Conservation (phyloP, 2,113 vertebrate genomes). For the Sturnus vulgaris region DNA sequence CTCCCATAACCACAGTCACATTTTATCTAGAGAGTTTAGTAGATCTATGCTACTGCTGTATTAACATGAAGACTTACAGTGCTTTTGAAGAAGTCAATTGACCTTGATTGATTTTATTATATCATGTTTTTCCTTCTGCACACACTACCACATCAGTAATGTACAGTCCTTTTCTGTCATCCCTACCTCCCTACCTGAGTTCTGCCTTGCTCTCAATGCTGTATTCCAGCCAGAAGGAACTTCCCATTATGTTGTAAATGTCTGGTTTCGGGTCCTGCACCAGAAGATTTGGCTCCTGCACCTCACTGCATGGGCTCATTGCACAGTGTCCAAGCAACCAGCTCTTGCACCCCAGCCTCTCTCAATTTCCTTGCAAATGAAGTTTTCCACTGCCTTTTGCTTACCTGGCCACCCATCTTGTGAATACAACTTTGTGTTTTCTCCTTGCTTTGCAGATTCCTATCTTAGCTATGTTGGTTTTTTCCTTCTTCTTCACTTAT, state of each 20-base stretch:
- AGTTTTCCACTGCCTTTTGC: not conserved
- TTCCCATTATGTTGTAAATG: not conserved
- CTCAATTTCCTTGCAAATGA: not conserved
- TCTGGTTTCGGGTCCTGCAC: not conserved
- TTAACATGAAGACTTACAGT: not conserved
- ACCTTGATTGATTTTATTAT: not conserved
- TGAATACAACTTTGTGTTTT: not conserved
- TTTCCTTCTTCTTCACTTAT: not conserved
- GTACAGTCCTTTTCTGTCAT: not conserved
- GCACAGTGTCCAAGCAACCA: fast-evolving
- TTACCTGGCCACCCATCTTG: not conserved
- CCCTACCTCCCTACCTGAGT: not conserved
- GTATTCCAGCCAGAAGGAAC: not conserved
- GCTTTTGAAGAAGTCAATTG: not conserved
- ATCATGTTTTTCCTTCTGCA: not conserved
- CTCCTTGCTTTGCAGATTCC: slow-evolving; percentile 21
- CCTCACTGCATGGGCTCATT: not conserved
- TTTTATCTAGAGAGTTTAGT: not conserved
- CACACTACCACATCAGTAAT: not conserved
- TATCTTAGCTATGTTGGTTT: not conserved
- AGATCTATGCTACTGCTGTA: not conserved
- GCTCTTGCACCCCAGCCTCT: fast-evolving
- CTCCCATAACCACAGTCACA: not conserved
- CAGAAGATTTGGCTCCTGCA: not conserved
- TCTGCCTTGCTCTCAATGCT: not conserved